phyloP scores from a whole-genome alignment of 2,888 invertebrate species.

The Panopea generosa region DNA sequence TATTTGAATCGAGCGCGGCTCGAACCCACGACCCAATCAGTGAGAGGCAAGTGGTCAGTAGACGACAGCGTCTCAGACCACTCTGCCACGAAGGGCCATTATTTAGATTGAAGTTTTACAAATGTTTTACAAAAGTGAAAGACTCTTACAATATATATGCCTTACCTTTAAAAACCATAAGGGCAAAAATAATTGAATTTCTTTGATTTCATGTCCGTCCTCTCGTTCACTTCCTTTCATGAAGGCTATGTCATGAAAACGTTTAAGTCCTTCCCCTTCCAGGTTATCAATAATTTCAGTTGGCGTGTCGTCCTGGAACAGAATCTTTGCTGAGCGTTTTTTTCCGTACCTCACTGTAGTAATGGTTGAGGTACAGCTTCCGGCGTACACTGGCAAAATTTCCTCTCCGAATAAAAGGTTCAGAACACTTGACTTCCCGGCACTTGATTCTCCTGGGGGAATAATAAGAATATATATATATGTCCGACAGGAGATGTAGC shows the following conservation, averaged over 20 bases:
- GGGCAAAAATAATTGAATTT: slow-evolving; percentile 58
- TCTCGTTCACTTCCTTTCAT: slow-evolving; percentile 40
- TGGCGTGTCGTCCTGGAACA: slow-evolving; percentile 36
- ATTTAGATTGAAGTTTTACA: no score
- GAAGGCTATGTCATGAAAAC: slow-evolving; percentile 40
- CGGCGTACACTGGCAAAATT: slow-evolving; percentile 67
- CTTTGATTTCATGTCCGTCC: slow-evolving; percentile 51
- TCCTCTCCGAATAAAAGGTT: slow-evolving; percentile 75
- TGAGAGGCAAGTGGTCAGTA: no score
- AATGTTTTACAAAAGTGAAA: no score
- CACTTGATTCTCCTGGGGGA: slow-evolving; percentile 78
- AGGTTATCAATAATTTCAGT: slow-evolving; percentile 36
- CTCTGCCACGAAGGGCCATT: no score
- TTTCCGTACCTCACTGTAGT: slow-evolving; percentile 72
- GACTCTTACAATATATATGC: no score
- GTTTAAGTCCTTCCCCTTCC: slow-evolving; percentile 29
- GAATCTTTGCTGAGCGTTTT: slow-evolving; percentile 56
- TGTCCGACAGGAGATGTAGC: no score
- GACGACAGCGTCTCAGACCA: no score
- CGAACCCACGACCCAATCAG: no score
- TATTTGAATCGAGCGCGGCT: no score
- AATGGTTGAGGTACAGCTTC: slow-evolving; percentile 76
- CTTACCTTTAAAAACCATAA: slow-evolving; percentile 61
- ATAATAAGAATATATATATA: neutral
- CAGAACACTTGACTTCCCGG: slow-evolving; percentile 80